These are phyloP conservation scores for Amorpha juglandis DNA, from an alignment of 2,888 invertebrate genomes.

Conservation along the genomic window DNA sequence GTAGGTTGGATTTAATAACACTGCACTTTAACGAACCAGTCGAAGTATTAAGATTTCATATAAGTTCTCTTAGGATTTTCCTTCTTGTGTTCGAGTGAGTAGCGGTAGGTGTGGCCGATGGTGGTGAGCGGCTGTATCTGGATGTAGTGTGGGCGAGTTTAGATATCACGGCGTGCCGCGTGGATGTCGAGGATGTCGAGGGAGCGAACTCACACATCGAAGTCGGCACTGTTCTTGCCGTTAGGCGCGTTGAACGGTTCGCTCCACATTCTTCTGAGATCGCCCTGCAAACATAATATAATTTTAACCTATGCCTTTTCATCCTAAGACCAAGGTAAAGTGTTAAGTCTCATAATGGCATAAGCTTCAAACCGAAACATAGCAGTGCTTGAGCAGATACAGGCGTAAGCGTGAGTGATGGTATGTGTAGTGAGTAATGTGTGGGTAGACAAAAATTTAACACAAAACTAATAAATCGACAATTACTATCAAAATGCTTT, in stretches of 20 bases:
- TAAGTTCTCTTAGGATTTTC: conserved; percentile 12
- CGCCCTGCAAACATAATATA: conserved; percentile 87
- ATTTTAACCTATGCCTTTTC: too few species aligned
- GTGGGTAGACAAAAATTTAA: too few species aligned
- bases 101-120: conserved; percentile 11
- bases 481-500: too few species aligned
- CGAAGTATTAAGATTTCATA: conserved; percentile 15
- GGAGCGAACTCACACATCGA: conserved; percentile 73
- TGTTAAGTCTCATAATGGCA: too few species aligned
- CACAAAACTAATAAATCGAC: too few species aligned
- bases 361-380: too few species aligned
- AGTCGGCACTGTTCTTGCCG: conserved; percentile 85
- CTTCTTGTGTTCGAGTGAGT: conserved; percentile 20
- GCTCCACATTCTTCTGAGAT: conserved; percentile 98
- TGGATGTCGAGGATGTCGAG: conserved; percentile 27
- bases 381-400: too few species aligned
- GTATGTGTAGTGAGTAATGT: too few species aligned
- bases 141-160: conserved; percentile 5
- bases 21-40: conserved; percentile 10
- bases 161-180: conserved; percentile 28
- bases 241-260: conserved; percentile 95
- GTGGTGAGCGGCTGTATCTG: conserved; percentile 26
- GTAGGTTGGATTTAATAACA: conserved; percentile 7
- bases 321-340: too few species aligned
- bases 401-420: too few species aligned